These are phyloP conservation scores for Centropyge bicolor DNA, from an alignment of 2,797 vertebrate genomes.

Conservation along the genomic window DNA sequence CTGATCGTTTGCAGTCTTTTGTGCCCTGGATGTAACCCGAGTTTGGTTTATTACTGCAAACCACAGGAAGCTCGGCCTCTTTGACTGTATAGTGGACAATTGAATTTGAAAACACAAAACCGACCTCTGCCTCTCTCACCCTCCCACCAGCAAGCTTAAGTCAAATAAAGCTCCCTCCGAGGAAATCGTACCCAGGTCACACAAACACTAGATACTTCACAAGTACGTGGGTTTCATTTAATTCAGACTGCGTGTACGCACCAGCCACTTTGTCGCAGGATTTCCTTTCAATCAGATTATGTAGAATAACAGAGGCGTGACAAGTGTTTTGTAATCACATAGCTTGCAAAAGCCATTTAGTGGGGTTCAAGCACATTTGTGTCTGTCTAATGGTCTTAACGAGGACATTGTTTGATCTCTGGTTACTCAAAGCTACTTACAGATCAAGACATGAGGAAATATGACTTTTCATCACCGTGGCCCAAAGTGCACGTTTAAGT, in stretches of 20 bases:
- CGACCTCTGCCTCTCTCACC: conserved; percentile 55
- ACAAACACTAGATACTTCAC: conserved; percentile 61
- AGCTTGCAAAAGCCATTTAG: conserved; percentile 51
- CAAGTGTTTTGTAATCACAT: conserved; percentile 77
- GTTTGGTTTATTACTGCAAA: conserved; percentile 72
- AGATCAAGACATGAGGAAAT: conserved; percentile 32
- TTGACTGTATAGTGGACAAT: conserved; percentile 66
- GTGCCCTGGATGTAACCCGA: conserved; percentile 62
- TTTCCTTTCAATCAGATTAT: conserved; percentile 77
- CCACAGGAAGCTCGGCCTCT: conserved; percentile 67
- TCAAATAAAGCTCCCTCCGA: conserved; percentile 67
- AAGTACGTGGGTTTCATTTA: conserved; percentile 41
- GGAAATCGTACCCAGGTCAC: conserved; percentile 71
- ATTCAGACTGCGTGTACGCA: conserved; percentile 40
- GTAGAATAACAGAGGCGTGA: conserved; percentile 70
- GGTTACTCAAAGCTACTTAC: conserved; percentile 42
- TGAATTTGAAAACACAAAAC: conserved; percentile 78
- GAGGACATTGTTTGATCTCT: conserved; percentile 55
- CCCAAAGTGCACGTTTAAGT: background rate
- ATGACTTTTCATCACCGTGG: conserved; percentile 12
- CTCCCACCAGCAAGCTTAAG: conserved; percentile 60
- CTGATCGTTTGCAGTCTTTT: conserved; percentile 49
- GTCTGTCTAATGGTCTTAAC: conserved; percentile 42
- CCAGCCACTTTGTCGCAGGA: conserved; percentile 64
- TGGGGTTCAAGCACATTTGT: conserved; percentile 51